Evolutionary conservation across 2,113 vertebrate genomes (phyloP), one percentile per base, ranked within the genome.

Genomic region (Anhinga anhinga): DNA sequence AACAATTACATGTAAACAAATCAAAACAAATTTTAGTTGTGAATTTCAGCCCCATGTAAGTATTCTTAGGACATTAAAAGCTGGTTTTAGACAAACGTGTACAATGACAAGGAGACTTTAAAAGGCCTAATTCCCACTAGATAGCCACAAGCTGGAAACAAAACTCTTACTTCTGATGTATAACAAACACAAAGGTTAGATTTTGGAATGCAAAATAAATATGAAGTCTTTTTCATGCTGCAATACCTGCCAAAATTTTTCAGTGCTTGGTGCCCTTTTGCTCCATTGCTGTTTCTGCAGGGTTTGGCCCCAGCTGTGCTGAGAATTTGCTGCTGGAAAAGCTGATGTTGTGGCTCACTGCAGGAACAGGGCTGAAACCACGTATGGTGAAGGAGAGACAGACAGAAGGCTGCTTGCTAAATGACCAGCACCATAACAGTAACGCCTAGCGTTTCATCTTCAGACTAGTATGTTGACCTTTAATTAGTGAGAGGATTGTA

Each of bases 41-140:
- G 82, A 85, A 88, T 94, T 93, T 95, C 67, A 88, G 53, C 34
- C 44, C 40, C 29, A 21, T 0, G 1, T 73, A 90, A 58, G 90
- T 70, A 76, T 61, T 84, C 52, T 62, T 70, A 70, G 32, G 80
- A 50, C 30, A 44, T 25, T 82, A 66, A 44, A 86, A 91, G 15
- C 23, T 49, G 26, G 25, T 45, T 91, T 95, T 78, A 40, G 38
- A 86, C 47, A 45, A 66, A 83, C 0, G 0, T 0, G 0, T 42
- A 52, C 19, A 47, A 58, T 30, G 30, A 29, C 69, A 78, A 81
- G 23, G 52, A 10, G 32, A 13, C 15, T 80, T 96, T 69, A n/a
- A 47, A 77, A 88, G 67, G 25, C 38, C 13, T 45, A n/a, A 47
- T 89, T 96, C 50, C 32, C 65, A 74, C 18, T 38, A 74, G 45